Base-by-base conservation (phyloP, 2,888 invertebrate genomes). In the Lasioglossum pauxillum region DNA sequence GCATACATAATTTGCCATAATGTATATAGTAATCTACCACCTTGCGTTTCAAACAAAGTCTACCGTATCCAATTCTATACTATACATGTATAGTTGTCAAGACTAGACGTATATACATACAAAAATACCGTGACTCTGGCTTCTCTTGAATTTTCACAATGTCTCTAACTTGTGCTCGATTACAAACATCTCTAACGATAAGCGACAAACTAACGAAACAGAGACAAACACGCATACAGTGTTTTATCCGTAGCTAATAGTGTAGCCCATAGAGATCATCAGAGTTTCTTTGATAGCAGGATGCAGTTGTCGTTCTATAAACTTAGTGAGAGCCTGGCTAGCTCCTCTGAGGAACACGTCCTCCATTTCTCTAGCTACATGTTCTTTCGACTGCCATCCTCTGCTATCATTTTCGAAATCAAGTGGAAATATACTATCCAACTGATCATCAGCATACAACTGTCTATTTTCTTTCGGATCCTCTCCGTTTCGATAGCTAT, bases 251-350 rank as follows among this genome's bases (percentile, higher is more conserved):
- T 98, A 98, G 82, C 98, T 98, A 92, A 98, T 96, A 69, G 98
- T 98, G 94, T 98, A 98, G 10, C 98, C 98, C 97, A 98, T 97
- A 94, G 98, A 98, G 88, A 97, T 96, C 98, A 98, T 98, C 49
- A 98, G 95, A 0, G 98, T 98, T 93, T 98, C 98, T 94, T 98
- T 98, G 80, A 98, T 98, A 64, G 98, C 98, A 14, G 98, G 98
- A 92, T 98, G 98, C 75, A 98, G 94, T 92, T 98, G 97, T 89
- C 97, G 97, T 94, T 98, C 98, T 97, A 98, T 98, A 92, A 98
- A 98, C 44, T 97, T 97, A 0, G 98, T 98, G 71, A 98, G 94
- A 73, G 98, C 96, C 27, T 98, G 97, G 90, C 98, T 96, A 72
- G 98, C 97, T n/a, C 98, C 98, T 95, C 97, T 97, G 0, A 98